Percentiles rank a stretch among this genome's conserved stretches.
Evolutionary conservation across 1,140 invertebrate genomes (phyloP).

Genomic region (Macrosteles quadrilineatus): DNA sequence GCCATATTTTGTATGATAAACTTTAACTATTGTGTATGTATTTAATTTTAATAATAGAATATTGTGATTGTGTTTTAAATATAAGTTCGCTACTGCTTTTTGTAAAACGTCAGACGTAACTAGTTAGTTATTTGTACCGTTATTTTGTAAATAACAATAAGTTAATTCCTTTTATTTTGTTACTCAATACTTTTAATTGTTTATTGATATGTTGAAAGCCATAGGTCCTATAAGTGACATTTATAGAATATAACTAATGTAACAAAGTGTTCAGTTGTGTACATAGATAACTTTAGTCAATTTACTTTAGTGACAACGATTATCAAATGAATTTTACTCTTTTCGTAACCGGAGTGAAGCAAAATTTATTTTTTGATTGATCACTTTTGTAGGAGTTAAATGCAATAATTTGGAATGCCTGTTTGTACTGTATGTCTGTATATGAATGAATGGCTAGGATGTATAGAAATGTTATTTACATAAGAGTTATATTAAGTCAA

Average conservation of each 20-base stretch:
- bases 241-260: slow-evolving; percentile 4
- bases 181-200: neutral
- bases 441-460: neutral
- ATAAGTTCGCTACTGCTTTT: slow-evolving; percentile 27
- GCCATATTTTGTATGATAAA: slow-evolving; percentile 30
- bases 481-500: slow-evolving; percentile 11
- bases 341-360: neutral
- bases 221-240: neutral
- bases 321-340: neutral
- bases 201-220: slow-evolving; percentile 5
- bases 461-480: slow-evolving; percentile 16
- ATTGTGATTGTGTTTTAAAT: slow-evolving; percentile 28
- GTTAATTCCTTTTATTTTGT: slow-evolving; percentile 25
- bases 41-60: slow-evolving; percentile 22
- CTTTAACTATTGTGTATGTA: slow-evolving; percentile 26
- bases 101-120: slow-evolving; percentile 31
- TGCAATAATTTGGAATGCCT: too few species aligned
- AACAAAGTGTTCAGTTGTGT: slow-evolving; percentile 1
- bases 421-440: too few species aligned
- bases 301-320: neutral
- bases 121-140: slow-evolving; percentile 30
- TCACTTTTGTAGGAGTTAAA: too few species aligned
- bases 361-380: too few species aligned
- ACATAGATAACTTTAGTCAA: slow-evolving; percentile 14
- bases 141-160: slow-evolving; percentile 30